Percentiles rank a stretch among this genome's conserved stretches.
Evolutionary conservation across 2,888 invertebrate genomes (phyloP).

Genomic region (Tenthredo distinguenda): DNA sequence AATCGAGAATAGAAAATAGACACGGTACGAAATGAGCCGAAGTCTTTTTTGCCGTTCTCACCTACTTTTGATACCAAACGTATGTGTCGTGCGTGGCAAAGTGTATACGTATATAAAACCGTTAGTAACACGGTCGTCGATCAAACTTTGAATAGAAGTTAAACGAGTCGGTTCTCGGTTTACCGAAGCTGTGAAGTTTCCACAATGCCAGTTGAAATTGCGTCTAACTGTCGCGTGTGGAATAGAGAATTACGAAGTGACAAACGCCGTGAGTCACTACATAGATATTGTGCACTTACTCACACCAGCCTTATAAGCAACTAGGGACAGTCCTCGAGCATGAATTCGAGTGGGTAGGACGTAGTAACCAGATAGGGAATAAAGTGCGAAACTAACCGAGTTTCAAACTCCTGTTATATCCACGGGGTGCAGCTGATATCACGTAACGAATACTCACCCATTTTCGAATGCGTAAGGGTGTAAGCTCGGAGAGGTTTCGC

Average conservation of each 20-base stretch:
- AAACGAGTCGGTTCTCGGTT: constrained; percentile 36
- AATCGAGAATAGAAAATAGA: neutral
- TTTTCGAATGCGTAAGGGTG: constrained; percentile 75
- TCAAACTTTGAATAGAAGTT: constrained; percentile 46
- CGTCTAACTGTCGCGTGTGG: constrained; percentile 35
- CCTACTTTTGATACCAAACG: constrained; percentile 6
- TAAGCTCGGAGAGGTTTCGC: constrained; percentile 74
- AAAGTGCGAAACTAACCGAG: neutral
- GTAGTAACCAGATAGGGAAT: constrained; percentile 39
- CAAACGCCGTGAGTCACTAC: constrained; percentile 40
- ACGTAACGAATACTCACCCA: constrained; percentile 68
- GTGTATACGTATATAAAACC: neutral
- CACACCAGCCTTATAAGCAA: constrained; percentile 34
- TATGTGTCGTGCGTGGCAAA: neutral
- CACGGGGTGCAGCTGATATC: neutral
- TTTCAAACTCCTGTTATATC: neutral
- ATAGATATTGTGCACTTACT: constrained; percentile 32
- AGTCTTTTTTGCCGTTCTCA: neutral
- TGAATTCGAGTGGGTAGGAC: constrained; percentile 41
- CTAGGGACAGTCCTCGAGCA: constrained; percentile 18
- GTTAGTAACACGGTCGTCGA: constrained; percentile 21
- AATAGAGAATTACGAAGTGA: constrained; percentile 30
- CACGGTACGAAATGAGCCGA: neutral
- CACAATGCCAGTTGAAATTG: constrained; percentile 44
- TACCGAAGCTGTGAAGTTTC: constrained; percentile 37